phyloP scores from a whole-genome alignment of 2,113 vertebrate species.

The Aptenodytes patagonicus region DNA sequence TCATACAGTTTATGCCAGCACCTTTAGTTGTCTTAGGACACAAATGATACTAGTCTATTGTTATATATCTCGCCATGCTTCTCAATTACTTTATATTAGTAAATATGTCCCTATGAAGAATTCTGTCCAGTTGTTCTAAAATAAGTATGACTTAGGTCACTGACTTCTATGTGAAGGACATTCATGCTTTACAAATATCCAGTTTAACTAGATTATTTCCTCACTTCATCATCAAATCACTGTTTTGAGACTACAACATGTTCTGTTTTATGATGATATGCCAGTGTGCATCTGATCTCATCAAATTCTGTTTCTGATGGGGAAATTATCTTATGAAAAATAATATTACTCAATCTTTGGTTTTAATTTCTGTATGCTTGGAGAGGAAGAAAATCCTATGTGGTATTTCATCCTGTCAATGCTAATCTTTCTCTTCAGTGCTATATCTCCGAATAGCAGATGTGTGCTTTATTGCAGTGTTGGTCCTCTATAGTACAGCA shows the following conservation, averaged over 20 bases:
- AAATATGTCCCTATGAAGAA: not conserved
- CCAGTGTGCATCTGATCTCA: conserved; percentile 28
- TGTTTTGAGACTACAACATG: conserved; percentile 26
- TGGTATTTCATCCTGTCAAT: conserved; percentile 26
- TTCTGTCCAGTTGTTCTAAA: not conserved
- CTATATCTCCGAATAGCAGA: conserved; percentile 43
- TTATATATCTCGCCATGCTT: not conserved
- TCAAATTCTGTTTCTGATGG: conserved; percentile 40
- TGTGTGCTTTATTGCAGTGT: conserved; percentile 37
- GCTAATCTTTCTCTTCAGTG: conserved; percentile 39
- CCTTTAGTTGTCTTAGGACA: not conserved
- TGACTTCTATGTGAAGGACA: conserved; percentile 25
- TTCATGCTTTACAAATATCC: conserved; percentile 25
- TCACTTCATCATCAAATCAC: conserved; percentile 33
- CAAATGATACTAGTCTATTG: not conserved
- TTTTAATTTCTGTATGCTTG: conserved; percentile 45
- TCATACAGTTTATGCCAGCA: not conserved
- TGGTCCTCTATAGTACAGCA: conserved; percentile 17
- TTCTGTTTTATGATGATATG: conserved; percentile 41
- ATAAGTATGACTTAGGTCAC: not conserved
- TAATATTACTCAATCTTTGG: conserved; percentile 27
- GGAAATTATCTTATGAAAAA: conserved; percentile 48
- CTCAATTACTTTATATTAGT: not conserved
- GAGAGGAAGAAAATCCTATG: conserved; percentile 35
- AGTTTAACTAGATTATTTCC: conserved; percentile 40